Evolutionary conservation across 2,797 vertebrate species (phyloP).

Genomic region (Sitta carolinensis): DNA sequence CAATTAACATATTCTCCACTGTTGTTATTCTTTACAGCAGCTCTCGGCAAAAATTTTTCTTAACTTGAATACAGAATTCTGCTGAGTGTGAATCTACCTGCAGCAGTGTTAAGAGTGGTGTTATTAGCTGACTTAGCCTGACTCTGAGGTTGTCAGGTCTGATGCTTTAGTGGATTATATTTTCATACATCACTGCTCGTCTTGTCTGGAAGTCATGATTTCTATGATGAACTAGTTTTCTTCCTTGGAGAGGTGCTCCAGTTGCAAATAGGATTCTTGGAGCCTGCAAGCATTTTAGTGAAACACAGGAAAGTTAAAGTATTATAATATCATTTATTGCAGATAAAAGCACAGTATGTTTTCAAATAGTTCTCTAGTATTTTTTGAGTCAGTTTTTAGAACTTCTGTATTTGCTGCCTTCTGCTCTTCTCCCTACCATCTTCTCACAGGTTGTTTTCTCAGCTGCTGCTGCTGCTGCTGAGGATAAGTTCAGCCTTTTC

Average conservation of each 20-base stretch:
- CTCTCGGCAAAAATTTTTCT: constrained; percentile 44
- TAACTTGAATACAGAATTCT: constrained; percentile 41
- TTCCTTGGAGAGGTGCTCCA: constrained; percentile 77
- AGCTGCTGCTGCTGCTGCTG: not conserved
- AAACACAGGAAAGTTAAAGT: constrained; percentile 54
- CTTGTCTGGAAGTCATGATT: constrained; percentile 74
- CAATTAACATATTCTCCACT: constrained; percentile 32
- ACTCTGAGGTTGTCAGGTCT: constrained; percentile 73
- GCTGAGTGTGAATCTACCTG: constrained; percentile 44
- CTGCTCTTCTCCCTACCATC: not conserved
- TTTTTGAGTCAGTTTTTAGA: not conserved
- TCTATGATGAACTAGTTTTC: constrained; percentile 76
- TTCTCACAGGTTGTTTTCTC: not conserved
- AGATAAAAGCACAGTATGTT: not conserved
- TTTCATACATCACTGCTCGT: constrained; percentile 76
- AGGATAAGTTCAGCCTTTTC: not conserved
- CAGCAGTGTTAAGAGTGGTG: constrained; percentile 59
- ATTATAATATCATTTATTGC: not conserved
- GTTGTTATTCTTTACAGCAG: constrained; percentile 44
- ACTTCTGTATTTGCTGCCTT: not conserved
- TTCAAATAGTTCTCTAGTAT: not conserved
- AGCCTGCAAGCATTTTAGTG: constrained; percentile 51
- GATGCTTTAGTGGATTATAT: constrained; percentile 75
- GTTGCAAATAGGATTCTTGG: constrained; percentile 65
- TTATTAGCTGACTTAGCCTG: constrained; percentile 73